Evolutionary conservation across 2,888 invertebrate species (phyloP).

Genomic region (Noctua janthe): DNA sequence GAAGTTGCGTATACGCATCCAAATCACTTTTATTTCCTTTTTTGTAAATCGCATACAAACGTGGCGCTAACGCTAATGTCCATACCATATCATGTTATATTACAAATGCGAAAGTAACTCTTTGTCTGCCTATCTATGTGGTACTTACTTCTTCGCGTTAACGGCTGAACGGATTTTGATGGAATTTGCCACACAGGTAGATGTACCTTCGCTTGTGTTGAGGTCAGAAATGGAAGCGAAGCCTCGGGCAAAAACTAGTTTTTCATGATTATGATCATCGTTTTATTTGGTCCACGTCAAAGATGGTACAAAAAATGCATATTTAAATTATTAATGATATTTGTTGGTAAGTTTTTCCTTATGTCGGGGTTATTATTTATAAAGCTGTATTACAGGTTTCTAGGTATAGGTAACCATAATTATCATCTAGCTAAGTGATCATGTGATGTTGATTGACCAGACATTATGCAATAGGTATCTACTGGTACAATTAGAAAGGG

Average conservation of each 20-base stretch:
- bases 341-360: conserved; percentile 33
- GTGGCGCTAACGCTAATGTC: conserved; percentile 27
- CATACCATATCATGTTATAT: neutral
- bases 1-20: conserved; percentile 79
- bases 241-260: no score
- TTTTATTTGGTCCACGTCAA: conserved; percentile 4
- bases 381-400: conserved; percentile 33
- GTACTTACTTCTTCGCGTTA: neutral
- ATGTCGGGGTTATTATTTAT: conserved; percentile 17
- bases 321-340: neutral
- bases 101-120: neutral
- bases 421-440: neutral
- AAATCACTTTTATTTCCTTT: conserved; percentile 70
- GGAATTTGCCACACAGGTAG: neutral
- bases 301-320: conserved; percentile 21
- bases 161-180: neutral
- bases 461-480: neutral
- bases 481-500: conserved; percentile 7
- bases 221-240: neutral
- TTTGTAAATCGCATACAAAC: conserved; percentile 47
- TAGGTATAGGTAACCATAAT: conserved; percentile 3
- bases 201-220: neutral
- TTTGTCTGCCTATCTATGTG: neutral
- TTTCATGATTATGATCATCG: neutral
- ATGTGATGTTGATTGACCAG: conserved; percentile 14